Evolutionary conservation across 1,140 invertebrate genomes (phyloP).

Genomic region (Wiebesia pumilae): DNA sequence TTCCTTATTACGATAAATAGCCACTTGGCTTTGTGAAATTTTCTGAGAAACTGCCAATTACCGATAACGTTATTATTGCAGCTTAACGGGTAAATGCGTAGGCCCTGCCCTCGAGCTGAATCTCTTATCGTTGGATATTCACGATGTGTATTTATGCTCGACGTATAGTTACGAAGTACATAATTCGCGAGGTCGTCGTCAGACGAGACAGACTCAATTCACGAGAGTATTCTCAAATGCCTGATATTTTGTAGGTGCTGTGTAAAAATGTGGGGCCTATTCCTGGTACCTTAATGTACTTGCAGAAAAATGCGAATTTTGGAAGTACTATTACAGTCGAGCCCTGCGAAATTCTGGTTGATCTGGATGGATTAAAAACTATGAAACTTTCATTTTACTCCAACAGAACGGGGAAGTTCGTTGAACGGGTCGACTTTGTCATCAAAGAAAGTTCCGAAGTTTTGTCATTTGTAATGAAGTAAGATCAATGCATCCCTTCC

Average conservation of each 20-base stretch:
- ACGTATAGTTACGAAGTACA: constrained; percentile 65
- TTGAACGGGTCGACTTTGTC: constrained; percentile 65
- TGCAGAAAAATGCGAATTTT: constrained; percentile 56
- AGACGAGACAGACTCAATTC: background rate
- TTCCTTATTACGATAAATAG: too few relatives aligned
- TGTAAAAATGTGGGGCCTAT: constrained; percentile 63
- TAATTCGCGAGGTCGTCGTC: background rate
- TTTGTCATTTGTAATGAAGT: constrained; percentile 64
- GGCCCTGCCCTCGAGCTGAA: constrained; percentile 67
- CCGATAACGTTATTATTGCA: constrained; percentile 16
- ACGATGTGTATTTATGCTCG: constrained; percentile 62
- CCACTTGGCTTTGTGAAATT: too few relatives aligned
- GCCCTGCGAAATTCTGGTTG: constrained; percentile 53
- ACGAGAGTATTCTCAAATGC: background rate
- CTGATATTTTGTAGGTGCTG: constrained; percentile 57
- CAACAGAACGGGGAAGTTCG: constrained; percentile 63
- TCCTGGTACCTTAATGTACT: constrained; percentile 59
- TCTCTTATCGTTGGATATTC: constrained; percentile 62
- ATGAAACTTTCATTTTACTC: constrained; percentile 64
- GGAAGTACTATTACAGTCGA: constrained; percentile 59
- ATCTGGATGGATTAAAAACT: constrained; percentile 58
- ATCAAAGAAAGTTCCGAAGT: constrained; percentile 65
- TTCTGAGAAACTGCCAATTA: too few relatives aligned
- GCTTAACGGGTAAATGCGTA: constrained; percentile 61
- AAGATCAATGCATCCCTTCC: background rate